phyloP scores from a whole-genome alignment of 2,113 vertebrate genomes.

The Crotalus helleri region DNA sequence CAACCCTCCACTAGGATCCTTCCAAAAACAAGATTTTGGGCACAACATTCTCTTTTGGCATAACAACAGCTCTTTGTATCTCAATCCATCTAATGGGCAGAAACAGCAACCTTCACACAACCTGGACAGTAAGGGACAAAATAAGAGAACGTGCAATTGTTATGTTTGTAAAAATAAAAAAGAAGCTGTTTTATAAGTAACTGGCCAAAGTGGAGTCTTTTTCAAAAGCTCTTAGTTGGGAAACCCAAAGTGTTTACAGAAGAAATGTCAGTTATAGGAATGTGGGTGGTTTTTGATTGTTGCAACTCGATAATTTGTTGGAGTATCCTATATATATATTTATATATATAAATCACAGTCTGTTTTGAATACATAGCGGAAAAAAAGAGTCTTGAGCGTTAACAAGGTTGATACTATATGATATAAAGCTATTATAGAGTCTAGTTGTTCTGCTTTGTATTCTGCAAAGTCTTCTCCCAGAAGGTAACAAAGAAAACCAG shows the following conservation, averaged over 20 bases:
- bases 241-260: not conserved
- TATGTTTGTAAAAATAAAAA: not conserved
- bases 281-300: not conserved
- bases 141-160: not conserved
- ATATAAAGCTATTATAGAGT: not conserved
- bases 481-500: not conserved
- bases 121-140: not conserved
- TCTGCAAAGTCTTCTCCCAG: not conserved
- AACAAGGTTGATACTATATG: no score
- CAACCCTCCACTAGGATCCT: not conserved
- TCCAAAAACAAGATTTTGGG: not conserved
- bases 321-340: no score
- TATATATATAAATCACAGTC: not conserved
- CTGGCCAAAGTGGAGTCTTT: not conserved
- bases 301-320: not conserved
- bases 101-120: not conserved
- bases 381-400: not conserved
- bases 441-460: not conserved
- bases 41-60: not conserved
- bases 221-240: not conserved
- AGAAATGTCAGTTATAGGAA: not conserved
- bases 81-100: not conserved
- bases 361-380: not conserved
- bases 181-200: not conserved
- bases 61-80: not conserved